Base-by-base conservation (phyloP, 2,888 invertebrate species). In the Elgonia sp. region DNA sequence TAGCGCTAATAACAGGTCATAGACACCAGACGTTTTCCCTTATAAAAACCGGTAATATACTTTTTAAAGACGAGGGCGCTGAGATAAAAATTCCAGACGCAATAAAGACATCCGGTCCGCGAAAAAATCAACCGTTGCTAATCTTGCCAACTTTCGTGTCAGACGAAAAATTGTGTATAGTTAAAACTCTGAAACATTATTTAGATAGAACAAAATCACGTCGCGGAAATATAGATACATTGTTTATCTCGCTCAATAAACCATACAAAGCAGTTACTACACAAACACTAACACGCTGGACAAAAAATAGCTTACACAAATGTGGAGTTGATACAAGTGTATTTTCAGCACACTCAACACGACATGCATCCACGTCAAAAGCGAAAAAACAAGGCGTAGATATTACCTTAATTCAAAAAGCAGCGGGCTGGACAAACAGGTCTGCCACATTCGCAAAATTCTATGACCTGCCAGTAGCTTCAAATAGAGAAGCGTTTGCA, bases 311-410 rank as follows among this genome's bases (percentile, higher is more conserved):
- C 3, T 53, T 53, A 53, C 3, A 53, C 1, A 7, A 53, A n/a
- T 53, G 53, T 7, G n/a, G n/a, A 46, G 7, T 83, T 14, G 84
- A 70, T 10, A 70, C 70, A 0, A n/a, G 46, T 14, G 50, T 70
- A 40, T 77, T 77, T 53, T 69, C 77, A 0, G 69, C 76, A 3
- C 42, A 69, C 21, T 60, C 65, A n/a, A 83, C 75, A 14, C 55
- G 75, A 4, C 67, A 83, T n/a, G 76, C 84, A 1, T 46, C 84
- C 6, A 70, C 76, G 6, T 76, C 76, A 0, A 53, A 76, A n/a
- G 84, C 84, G n/a, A 50, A 53, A 50, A 84, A 42, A 50, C 50
- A 70, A 12, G 84, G 76, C 12, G 63, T 84, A 0, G 20, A 12
- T 7, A 65, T 77, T n/a, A 70, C 69, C 10, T 7, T 21, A 0